phyloP scores from a whole-genome alignment of 2,888 invertebrate genomes.

The Liodrosophila aerea region DNA sequence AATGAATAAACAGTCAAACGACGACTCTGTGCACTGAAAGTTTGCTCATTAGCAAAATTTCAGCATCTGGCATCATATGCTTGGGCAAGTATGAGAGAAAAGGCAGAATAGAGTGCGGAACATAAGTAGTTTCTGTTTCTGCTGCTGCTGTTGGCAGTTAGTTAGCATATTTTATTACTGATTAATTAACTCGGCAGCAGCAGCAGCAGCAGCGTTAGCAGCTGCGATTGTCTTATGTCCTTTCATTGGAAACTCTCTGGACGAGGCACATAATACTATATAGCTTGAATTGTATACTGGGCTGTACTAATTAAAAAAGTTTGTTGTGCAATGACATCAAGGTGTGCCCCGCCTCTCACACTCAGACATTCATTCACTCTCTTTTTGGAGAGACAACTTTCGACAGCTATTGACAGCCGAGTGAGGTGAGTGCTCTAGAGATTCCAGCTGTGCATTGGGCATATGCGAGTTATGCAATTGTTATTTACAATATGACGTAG shows the following conservation, averaged over 20 bases:
- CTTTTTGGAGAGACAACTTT: too few species aligned
- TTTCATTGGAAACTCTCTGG: constrained; percentile 24
- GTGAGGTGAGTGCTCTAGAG: too few species aligned
- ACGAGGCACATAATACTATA: neutral
- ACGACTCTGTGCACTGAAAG: constrained; percentile 36
- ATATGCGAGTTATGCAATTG: too few species aligned
- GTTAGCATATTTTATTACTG: constrained; percentile 68
- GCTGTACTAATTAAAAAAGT: constrained; percentile 74
- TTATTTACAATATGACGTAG: too few species aligned
- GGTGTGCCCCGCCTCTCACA: too few species aligned
- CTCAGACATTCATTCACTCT: too few species aligned
- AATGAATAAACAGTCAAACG: constrained; percentile 38
- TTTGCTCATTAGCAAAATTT: constrained; percentile 72
- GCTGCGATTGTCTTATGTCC: constrained; percentile 34
- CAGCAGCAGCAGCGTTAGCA: too few species aligned
- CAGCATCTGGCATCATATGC: constrained; percentile 34
- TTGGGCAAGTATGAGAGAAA: neutral
- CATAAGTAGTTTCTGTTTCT: neutral
- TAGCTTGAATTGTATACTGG: constrained; percentile 12
- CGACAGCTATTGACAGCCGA: constrained; percentile 1
- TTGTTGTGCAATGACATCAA: too few species aligned
- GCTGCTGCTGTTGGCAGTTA: constrained; percentile 39
- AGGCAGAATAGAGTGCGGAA: neutral
- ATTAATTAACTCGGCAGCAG: constrained; percentile 67
- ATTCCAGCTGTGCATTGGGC: too few species aligned